A percentile compares a stretch with the other conserved stretches of the same genome.
phyloP scores from a whole-genome alignment of 2,113 vertebrate genomes.

The Hylia prasina region DNA sequence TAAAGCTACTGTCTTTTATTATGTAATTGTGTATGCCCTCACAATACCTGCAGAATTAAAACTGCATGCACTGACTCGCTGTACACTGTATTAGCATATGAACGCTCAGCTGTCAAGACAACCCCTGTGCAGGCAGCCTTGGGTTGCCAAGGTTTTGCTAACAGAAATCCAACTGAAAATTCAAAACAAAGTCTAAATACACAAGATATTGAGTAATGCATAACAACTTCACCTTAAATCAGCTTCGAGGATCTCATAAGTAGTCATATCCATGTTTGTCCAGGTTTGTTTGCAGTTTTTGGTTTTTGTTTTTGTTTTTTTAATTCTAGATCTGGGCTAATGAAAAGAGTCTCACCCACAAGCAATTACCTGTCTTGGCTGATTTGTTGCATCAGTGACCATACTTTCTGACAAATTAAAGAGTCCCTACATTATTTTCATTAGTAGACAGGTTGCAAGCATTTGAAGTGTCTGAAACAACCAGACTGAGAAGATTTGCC shows the following conservation, averaged over 20 bases:
- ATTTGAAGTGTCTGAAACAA: neutral
- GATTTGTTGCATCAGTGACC: conserved; percentile 1
- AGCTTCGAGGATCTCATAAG: neutral
- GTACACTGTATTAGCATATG: neutral
- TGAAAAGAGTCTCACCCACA: neutral
- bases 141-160: neutral
- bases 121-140: neutral
- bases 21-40: neutral
- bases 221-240: neutral
- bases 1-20: neutral
- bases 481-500: neutral
- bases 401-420: conserved; percentile 14
- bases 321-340: neutral
- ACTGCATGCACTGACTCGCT: neutral
- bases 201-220: neutral
- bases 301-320: neutral
- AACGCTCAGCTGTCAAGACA: neutral
- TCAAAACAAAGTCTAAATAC: neutral
- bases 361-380: conserved; percentile 1
- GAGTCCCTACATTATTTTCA: neutral
- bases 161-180: neutral
- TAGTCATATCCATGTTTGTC: neutral
- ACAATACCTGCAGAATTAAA: neutral
- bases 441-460: neutral
- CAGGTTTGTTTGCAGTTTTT: neutral